Percentiles rank a stretch among this genome's conserved stretches.
Conservation (phyloP, 2,888 invertebrate genomes). For the Nudaria mundana region DNA sequence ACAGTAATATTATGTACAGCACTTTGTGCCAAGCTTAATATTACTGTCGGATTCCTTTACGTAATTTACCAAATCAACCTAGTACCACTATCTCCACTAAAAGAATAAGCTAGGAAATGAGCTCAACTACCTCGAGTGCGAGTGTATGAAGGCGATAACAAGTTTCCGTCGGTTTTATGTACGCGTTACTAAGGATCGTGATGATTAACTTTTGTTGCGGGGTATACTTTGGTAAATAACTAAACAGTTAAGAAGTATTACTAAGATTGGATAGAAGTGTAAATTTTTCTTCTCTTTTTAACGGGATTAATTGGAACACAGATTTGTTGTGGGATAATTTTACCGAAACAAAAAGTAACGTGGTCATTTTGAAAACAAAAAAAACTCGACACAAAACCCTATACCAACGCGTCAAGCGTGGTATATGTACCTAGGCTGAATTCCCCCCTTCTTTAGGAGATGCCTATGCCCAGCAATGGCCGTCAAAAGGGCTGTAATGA, state of each 20-base stretch:
- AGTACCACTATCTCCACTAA: conserved; percentile 20
- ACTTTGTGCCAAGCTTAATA: too few species aligned
- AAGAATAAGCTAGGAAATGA: conserved; percentile 14
- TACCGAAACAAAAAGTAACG: too few species aligned
- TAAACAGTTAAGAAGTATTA: conserved; percentile 24
- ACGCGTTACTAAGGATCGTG: conserved; percentile 31
- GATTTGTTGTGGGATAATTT: too few species aligned
- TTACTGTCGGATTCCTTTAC: too few species aligned
- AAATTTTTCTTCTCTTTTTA: conserved; percentile 9
- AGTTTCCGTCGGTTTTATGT: conserved; percentile 33
- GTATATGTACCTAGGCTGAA: too few species aligned
- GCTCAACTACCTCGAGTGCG: conserved; percentile 16
- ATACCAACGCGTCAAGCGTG: too few species aligned
- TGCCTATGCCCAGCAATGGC: too few species aligned
- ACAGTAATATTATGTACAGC: too few species aligned
- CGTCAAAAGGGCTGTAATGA: too few species aligned
- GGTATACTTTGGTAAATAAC: conserved; percentile 28
- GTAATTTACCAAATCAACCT: conserved; percentile 1
- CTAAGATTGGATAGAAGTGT: conserved; percentile 27
- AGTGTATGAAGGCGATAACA: conserved; percentile 34
- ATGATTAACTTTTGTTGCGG: conserved; percentile 31
- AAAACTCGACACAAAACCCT: too few species aligned
- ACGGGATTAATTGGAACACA: conserved; percentile 1
- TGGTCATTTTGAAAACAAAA: too few species aligned
- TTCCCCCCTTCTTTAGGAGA: too few species aligned